Base-by-base conservation (phyloP, 2,797 vertebrate genomes). In the Danio jaintianensis region DNA sequence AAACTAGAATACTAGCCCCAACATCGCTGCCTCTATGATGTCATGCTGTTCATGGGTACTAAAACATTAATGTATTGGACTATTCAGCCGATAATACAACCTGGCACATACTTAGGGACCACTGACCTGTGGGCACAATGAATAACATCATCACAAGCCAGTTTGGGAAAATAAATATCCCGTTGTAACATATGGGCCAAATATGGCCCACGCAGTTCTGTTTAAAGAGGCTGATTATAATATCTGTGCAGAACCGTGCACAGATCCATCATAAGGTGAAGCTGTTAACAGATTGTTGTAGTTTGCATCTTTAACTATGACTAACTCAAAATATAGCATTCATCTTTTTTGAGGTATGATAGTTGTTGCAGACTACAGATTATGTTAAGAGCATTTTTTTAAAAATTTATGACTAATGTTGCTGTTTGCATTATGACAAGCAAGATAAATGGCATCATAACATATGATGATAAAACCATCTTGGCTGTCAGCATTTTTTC, bases 31-130 rank as follows among this genome's bases (percentile, higher is more conserved):
- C 63, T 64, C 80, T 84, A 43, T 88, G 82, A 86, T 79, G 75
- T 85, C 79, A 86, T 83, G 75, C 68, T 86, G 77, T 75, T 82
- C 56, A n/a, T 63, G 22, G 62, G 62, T 40, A 78, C 64, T 74
- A 78, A 80, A 75, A 74, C 53, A 71, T 11, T 36, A 15, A 15
- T 43, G 55, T 74, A 59, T 52, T 42, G 10, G 55, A 47, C 62
- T 76, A 64, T 83, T 83, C 62, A 70, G 45, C 43, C n/a, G 8
- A 80, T 52, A 81, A 63, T 64, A 67, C 67, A 69, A 85, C 82
- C 70, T 84, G 74, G 70, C 43, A 45, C 72, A 73, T 62, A 52
- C 75, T 79, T 29, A 6, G 50, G n/a, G 40, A 58, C 64, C 50
- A 45, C 48, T 78, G 61, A 78, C 79, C 53, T 62, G 43, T n/a